Base-by-base conservation (phyloP, 2,113 vertebrate genomes). In the Hemicordylus capensis region DNA sequence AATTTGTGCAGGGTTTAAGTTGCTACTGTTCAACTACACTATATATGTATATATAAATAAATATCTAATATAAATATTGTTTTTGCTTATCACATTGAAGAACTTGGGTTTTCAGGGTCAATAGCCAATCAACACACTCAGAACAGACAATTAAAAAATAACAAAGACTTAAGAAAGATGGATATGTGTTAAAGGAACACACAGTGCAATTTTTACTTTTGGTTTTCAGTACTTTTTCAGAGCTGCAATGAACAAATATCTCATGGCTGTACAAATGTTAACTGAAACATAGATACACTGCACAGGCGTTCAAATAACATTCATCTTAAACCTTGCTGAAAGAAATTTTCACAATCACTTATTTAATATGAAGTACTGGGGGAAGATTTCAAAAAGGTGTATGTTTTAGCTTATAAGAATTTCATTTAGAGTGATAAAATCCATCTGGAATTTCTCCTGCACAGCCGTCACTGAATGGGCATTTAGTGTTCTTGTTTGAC, bases 1-100 rank as follows among this genome's bases (percentile, higher is more conserved):
- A 94, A 94, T 94, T 94, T 95, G 93, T 95, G 95, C 92, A 95
- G 95, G 96, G 96, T 97, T 96, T 95, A 95, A 95, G 94, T 96
- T 96, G 94, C 94, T 95, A 95, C 94, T 96, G 84, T 91, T 95
- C 94, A 94, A 93, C 90, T 93, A 94, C 91, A 93, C 89, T 93
- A 94, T 93, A 91, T 96, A 95, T 90, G 94, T 92, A 93, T 81
- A 91, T 89, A 80, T 91, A 94, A 92, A 92, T 92, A 92, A 92
- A 92, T 92, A 92, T 94, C 94, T 93, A 93, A 91, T 94, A 91
- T 93, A 93, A 84, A 91, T 94, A 92, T 95, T 91, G 88, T 93
- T 96, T 96, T 95, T 91, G 93, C 95, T 95, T 93, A 94, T 96
- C 95, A 95, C 95, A 87, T 93, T 93, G 77, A 96, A 95, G 94